Conservation (phyloP, 2,113 vertebrate species). For the Daubentonia madagascariensis region DNA sequence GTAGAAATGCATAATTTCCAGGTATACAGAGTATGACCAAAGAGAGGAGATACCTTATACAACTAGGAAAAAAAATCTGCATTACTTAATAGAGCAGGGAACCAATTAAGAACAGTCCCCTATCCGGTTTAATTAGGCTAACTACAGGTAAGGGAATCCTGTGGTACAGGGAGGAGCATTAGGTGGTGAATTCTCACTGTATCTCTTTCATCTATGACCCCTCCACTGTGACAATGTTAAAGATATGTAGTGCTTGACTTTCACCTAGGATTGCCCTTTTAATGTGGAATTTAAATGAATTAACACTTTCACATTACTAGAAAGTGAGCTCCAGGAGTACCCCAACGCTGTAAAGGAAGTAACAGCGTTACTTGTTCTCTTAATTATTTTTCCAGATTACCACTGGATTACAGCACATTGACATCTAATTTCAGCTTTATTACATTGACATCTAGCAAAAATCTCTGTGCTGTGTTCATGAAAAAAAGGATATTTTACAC, state of each 20-base stretch:
- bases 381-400: slow-evolving; percentile 39
- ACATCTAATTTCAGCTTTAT: slow-evolving; percentile 21
- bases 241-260: slow-evolving; percentile 73
- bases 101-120: slow-evolving; percentile 85
- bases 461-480: background rate
- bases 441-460: background rate
- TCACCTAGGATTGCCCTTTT: slow-evolving; percentile 64
- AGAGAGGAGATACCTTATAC: slow-evolving; percentile 61
- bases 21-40: slow-evolving; percentile 60
- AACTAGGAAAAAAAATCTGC: slow-evolving; percentile 79
- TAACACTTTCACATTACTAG: slow-evolving; percentile 13
- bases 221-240: slow-evolving; percentile 72
- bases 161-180: slow-evolving; percentile 77
- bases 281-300: slow-evolving; percentile 64
- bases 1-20: slow-evolving; percentile 78
- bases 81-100: slow-evolving; percentile 87
- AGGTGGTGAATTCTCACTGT: slow-evolving; percentile 61
- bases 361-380: background rate
- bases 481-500: background rate
- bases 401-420: background rate
- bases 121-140: slow-evolving; percentile 89
- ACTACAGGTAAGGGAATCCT: slow-evolving; percentile 87
- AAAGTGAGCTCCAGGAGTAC: background rate
- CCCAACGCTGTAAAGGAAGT: background rate
- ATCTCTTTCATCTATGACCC: slow-evolving; percentile 74